Base-by-base conservation (phyloP, 2,113 vertebrate genomes). In the Sporophila hypoxantha region DNA sequence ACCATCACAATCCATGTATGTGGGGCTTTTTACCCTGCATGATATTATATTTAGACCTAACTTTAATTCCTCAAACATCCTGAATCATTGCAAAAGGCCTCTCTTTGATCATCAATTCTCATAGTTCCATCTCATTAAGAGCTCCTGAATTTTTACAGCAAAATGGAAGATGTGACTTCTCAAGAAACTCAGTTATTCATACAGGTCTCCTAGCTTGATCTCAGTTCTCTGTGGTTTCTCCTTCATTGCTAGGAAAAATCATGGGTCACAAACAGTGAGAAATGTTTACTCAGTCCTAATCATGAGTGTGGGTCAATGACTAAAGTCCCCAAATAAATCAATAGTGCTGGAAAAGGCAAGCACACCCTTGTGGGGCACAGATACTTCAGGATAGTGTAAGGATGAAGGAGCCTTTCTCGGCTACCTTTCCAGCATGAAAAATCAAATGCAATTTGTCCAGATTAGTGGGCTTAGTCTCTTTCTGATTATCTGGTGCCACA, bases 401-500 rank as follows among this genome's bases (percentile, higher is more conserved):
- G 88, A 91, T 77, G 70, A 92, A 87, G 88, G 53, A 93, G 32
- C 41, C 88, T 76, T 84, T 93, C 94, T 65, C 92, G 87, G 91
- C 76, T 96, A 90, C 66, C 20, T 84, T 73, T 93, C 82, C 89
- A 69, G 92, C 93, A 92, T 93, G 89, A 92, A 95, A 95, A 97
- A 96, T 95, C 96, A 95, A 97, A 96, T 76, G 85, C 84, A 92
- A 96, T 97, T 97, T 96, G 94, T 96, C 93, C 94, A 82, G 94
- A 96, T 96, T 96, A 97, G 87, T 90, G 46, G 81, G 57, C 46
- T 95, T 93, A 88, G 91, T 95, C 66, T 96, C 89, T 93, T 92
- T 93, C 94, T 95, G 94, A 96, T 97, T 97, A 96, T 93, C 87
- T 84, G 27, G 87, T 84, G 92, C 84, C 93, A 93, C 81, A 93